These are phyloP conservation scores for Scaptodrosophila lebanonensis DNA, from an alignment of 1,140 invertebrate species.

Conservation along the genomic window DNA sequence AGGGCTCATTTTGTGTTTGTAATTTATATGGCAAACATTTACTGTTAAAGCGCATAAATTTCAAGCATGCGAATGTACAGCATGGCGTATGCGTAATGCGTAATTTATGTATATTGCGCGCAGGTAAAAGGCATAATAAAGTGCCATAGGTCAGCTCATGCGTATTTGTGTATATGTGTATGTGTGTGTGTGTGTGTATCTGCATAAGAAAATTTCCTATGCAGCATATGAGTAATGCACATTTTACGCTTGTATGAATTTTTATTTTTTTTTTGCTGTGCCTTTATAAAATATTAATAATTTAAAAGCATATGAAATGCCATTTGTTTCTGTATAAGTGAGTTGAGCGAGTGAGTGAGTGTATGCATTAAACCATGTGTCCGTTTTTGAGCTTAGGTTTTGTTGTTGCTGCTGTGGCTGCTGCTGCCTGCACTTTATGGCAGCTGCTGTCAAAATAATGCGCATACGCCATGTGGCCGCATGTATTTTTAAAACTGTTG, in stretches of 20 bases:
- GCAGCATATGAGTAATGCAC: constrained; percentile 71
- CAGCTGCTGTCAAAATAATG: constrained; percentile 44
- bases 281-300: constrained; percentile 64
- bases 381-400: constrained; percentile 50
- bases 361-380: constrained; percentile 13
- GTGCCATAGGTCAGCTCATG: constrained; percentile 55
- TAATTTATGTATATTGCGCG: constrained; percentile 41
- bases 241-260: constrained; percentile 72
- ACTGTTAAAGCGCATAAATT: constrained; percentile 34
- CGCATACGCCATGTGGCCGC: constrained; percentile 58
- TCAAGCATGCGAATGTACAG: constrained; percentile 12
- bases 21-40: constrained; percentile 62
- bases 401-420: constrained; percentile 49
- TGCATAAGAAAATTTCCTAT: not conserved
- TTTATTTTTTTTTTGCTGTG: constrained; percentile 16
- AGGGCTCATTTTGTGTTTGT: constrained; percentile 47
- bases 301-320: constrained; percentile 60
- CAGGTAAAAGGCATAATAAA: constrained; percentile 62
- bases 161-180: not conserved
- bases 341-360: not conserved
- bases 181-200: not conserved
- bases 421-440: constrained; percentile 36
- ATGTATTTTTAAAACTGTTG: constrained; percentile 37
- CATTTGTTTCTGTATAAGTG: constrained; percentile 48
- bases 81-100: constrained; percentile 54